Evolutionary conservation across 2,888 invertebrate genomes (phyloP), one percentile per base, ranked within the genome.

Genomic region (Aphodius sticticus): DNA sequence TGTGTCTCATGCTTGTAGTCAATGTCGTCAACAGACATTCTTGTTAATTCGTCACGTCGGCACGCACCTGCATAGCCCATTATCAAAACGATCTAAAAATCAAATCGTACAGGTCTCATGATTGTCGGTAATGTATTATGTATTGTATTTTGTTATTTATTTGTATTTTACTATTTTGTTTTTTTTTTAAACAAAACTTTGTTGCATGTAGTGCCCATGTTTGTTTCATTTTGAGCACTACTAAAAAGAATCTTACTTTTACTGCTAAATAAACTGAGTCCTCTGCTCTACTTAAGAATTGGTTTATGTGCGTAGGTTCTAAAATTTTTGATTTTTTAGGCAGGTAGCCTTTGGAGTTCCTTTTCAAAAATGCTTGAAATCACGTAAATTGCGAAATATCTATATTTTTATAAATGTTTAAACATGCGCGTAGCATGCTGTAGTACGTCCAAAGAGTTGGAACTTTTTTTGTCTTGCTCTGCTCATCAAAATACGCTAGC

Each of bases 261-360:
- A 72, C 16, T 72, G 15, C 72, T 35, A 72, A 4, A 16, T 53
- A 53, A 53, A 53, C 53, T 53, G 53, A 53, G 12, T 53, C 53
- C 6, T 53, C 53, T 53, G 53, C 53, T 53, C 53, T 5, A 53
- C 16, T 70, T 15, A 35, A 53, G 53, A 53, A 53, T 9, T 53
- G 7, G 12, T 53, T 53, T 53, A 78, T 76, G 16, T 78, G 37
- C 74, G n/a, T 71, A 7, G 15, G 1, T 75, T 78, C 78, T 78
- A 75, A 75, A 16, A 78, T 78, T 36, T 78, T 78, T 12, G 78
- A 74, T 14, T 78, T 78, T 74, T 78, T 78, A 74, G 72, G 38
- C 26, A 36, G 70, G 36, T 78, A 75, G n/a, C 78, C 69, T 74
- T 72, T 16, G 53, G 78, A 75, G 0, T 14, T 2, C 38, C 74